Evolutionary conservation across 2,113 vertebrate genomes (phyloP).

Genomic region (Esox niger): DNA sequence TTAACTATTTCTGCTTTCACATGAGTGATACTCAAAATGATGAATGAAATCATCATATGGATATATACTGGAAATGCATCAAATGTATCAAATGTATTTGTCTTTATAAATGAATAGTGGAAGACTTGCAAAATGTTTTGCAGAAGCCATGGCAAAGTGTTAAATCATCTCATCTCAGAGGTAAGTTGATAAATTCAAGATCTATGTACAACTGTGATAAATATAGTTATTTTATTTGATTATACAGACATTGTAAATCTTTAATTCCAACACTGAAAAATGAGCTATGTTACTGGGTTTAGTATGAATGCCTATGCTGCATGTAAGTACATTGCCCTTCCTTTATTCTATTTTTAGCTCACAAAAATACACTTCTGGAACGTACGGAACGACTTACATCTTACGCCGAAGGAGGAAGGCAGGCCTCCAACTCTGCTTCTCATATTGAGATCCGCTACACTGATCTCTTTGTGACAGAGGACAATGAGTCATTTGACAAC

Average conservation of each 20-base stretch:
- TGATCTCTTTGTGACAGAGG: constrained; percentile 65
- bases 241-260: too few species aligned
- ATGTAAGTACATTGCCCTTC: not conserved
- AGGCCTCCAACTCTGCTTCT: constrained; percentile 48
- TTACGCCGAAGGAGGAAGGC: constrained; percentile 48
- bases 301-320: not conserved
- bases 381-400: constrained; percentile 53
- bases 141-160: constrained; percentile 26
- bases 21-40: too few species aligned
- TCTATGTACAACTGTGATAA: not conserved
- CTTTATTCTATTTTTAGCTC: constrained; percentile 42
- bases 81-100: not conserved
- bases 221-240: not conserved
- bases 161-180: constrained; percentile 34
- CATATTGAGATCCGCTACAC: constrained; percentile 70
- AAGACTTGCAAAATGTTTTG: too few species aligned
- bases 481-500: constrained; percentile 40
- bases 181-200: constrained; percentile 18
- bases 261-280: too few species aligned
- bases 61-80: too few species aligned
- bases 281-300: too few species aligned
- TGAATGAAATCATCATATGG: too few species aligned
- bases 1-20: too few species aligned
- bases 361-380: constrained; percentile 58
- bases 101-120: constrained; percentile 22